Base-by-base conservation (phyloP, 35 echinoderm and acorn worm species). In the Lytechinus pictus region DNA sequence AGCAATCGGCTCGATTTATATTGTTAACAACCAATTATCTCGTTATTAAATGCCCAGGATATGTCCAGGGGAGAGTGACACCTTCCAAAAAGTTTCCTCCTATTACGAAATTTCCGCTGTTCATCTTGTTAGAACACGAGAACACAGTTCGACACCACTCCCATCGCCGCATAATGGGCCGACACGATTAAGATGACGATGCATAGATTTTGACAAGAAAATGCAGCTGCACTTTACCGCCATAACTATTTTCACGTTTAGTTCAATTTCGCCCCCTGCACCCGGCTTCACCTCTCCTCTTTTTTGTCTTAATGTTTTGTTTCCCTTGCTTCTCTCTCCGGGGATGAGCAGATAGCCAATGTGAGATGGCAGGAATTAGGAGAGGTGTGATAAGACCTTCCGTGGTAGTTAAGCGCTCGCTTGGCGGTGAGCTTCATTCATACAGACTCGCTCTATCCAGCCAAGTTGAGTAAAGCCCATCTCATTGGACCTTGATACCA, bases 11-110 rank as follows among this genome's bases (percentile, higher is more conserved):
- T 79, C 66, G 21, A 58, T 58, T 79, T 79, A 14, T 14, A 33
- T 90, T 54, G 88, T 90, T 90, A 90, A 90, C 12, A n/a, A 51
- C 88, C 88, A 54, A 90, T 90, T 90, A 90, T 90, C 88, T 90
- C 88, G 11, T 5, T 13, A 54, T 90, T 10, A 90, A 90, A 90
- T 44, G 16, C 33, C 88, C 28, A 54, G 88, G 52, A 90, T 52
- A 13, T 52, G 27, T 88, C 44, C 86, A 27, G 27, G 27, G 27
- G 19, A 11, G 88, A 16, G 10, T 90, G 8, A 54, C 88, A 90
- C 88, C 28, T 54, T 44, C 27, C 88, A n/a, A 21, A 54, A 90
- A 44, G 88, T 90, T 54, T 52, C 52, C 88, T 12, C 24, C 52
- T 12, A 90, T 44, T 8, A 14, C 14, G 9, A 52, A 44, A 90